Evolutionary conservation across 2,797 vertebrate species (phyloP), one percentile per base, ranked within the genome.

Genomic region (Melanotaenia pygmaea): DNA sequence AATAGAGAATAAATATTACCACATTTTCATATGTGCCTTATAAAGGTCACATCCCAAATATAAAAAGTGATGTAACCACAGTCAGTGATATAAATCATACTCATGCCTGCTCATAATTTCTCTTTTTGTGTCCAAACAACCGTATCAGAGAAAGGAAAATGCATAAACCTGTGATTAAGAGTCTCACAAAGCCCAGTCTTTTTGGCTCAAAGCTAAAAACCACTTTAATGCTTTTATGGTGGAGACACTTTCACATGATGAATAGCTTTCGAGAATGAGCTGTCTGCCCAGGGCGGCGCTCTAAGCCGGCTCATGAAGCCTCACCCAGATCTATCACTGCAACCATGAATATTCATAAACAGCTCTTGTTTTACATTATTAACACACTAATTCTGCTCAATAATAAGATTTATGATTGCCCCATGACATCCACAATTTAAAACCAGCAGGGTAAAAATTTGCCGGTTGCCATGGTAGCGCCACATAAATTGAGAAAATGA

Each of bases 291-390:
- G 50, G 61, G 82, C 50, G 18, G 67, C 16, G 85, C 73, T 32
- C 51, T 22, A 35, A 69, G 75, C 30, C 86, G 35, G 70, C 81
- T 83, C 74, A 76, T 86, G 83, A 88, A 79, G 73, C 77, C 76
- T 50, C 6, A 53, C 56, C 56, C 62, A 70, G 71, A 85, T 87
- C 80, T 71, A 88, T 91, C 86, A 81, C 20, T 38, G 66, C 57
- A 20, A 1, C 34, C 12, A 81, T 91, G 85, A 90, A 91, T 90
- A 92, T 91, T 91, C 89, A 90, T 87, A 50, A 63, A 56, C 81
- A 59, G 67, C 64, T 85, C 86, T 82, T 81, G 67, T 87, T 84
- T 75, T 87, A 87, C 83, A 91, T 92, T 86, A 84, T 89, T 85
- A 90, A 89, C 77, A 78, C 28, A n/a, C 79, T 84, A 64, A 69